These are phyloP conservation scores for Plumapathes pennacea DNA, from an alignment of 92 coral and sea anemone genomes.

Conservation along the genomic window DNA sequence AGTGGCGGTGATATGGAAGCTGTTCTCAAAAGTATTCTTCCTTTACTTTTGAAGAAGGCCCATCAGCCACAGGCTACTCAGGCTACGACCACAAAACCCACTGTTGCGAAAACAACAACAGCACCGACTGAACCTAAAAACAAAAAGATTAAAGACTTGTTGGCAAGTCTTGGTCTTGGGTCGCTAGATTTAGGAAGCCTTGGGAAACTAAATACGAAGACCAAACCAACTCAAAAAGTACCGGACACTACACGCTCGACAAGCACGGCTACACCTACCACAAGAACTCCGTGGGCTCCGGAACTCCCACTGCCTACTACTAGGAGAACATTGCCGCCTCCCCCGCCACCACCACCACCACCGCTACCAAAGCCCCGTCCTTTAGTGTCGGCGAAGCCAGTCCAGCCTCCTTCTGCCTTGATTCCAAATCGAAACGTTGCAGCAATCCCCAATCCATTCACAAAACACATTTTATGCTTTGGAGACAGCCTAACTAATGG, in stretches of 20 bases:
- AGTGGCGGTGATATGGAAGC: conserved; percentile 42
- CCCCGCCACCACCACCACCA: background rate
- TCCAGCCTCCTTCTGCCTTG: background rate
- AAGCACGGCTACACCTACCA: background rate
- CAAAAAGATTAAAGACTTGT: conserved; percentile 23
- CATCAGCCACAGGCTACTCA: conserved; percentile 7
- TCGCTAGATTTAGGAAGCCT: conserved; percentile 21
- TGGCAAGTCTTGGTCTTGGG: conserved; percentile 36
- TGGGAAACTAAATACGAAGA: background rate
- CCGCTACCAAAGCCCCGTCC: conserved; percentile 2
- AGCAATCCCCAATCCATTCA: conserved; percentile 26
- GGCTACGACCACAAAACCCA: conserved; percentile 38
- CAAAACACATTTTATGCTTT: conserved; percentile 78
- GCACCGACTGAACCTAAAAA: conserved; percentile 37
- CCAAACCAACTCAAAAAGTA: conserved; percentile 2
- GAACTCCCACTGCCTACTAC: conserved; percentile 2
- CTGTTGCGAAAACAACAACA: conserved; percentile 26
- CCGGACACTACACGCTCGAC: conserved; percentile 8
- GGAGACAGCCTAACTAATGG: conserved; percentile 98
- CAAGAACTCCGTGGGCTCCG: conserved; percentile 1
- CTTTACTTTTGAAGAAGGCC: conserved; percentile 58
- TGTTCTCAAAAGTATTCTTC: conserved; percentile 64
- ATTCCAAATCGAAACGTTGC: conserved; percentile 1
- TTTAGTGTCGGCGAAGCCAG: conserved; percentile 5
- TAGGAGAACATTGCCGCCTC: conserved; percentile 1